phyloP scores from a whole-genome alignment of 2,113 vertebrate species.

The Turdus rufiventris region DNA sequence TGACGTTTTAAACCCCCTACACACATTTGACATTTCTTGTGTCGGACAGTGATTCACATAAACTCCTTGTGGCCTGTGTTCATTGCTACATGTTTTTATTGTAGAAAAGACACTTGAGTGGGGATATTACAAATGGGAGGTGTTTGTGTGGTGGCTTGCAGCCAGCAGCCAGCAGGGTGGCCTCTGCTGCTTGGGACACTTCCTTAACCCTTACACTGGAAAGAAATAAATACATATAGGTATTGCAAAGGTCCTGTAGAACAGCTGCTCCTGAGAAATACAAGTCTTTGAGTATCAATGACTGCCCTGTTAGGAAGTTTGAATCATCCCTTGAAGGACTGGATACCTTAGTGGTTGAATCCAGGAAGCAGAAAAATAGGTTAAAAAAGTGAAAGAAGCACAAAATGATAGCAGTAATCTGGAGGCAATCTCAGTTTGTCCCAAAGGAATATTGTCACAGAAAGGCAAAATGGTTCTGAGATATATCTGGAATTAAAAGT shows the following conservation, averaged over 20 bases:
- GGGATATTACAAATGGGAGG: background rate
- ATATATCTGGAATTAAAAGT: background rate
- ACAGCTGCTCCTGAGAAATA: background rate
- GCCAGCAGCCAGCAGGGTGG: background rate
- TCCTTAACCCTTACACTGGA: background rate
- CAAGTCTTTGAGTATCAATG: background rate
- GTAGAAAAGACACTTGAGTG: background rate
- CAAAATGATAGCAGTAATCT: background rate
- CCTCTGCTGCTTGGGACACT: background rate
- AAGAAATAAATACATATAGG: background rate
- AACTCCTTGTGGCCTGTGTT: background rate
- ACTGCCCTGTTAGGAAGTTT: background rate
- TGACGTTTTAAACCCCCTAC: background rate
- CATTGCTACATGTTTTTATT: background rate
- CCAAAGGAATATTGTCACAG: background rate
- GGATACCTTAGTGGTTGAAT: background rate
- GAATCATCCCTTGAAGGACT: background rate
- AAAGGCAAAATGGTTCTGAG: background rate
- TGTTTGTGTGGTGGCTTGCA: background rate
- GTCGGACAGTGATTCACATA: background rate
- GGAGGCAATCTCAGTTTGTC: background rate
- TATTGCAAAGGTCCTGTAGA: background rate
- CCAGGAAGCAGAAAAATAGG: background rate
- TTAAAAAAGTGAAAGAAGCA: background rate
- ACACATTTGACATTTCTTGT: background rate